Base-by-base conservation (phyloP, 2,888 invertebrate genomes). In the Phoenoteleia sp. region DNA sequence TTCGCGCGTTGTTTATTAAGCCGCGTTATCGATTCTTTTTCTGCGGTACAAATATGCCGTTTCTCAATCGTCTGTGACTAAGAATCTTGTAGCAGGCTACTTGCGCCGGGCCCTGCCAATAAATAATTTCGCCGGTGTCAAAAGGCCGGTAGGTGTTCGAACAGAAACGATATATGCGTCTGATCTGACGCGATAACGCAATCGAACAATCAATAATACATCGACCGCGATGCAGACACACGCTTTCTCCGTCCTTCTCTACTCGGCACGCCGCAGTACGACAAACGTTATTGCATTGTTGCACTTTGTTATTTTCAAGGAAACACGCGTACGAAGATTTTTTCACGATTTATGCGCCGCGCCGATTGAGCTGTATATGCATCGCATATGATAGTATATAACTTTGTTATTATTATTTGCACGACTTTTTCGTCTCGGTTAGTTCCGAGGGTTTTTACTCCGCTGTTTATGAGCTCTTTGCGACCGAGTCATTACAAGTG, bases 111-210 rank as follows among this genome's bases (percentile, higher is more conserved):
- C 81, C 72, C 67, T 66, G 81, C 72, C 81, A 84, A 89, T 89
- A 89, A 90, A 90, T 89, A 88, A 89, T 89, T 88, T 88, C 85
- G 80, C 88, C 77, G 84, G 86, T 87, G 87, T 90, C 88, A 88
- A 89, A 89, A 86, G 81, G 80, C 80, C 82, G 71, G 84, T 87
- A 88, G 87, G 88, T 87, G 86, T 88, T 87, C 84, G 83, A 77
- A 81, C 86, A 79, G 54, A 60, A 84, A 84, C 75, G 75, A 80
- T 80, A 75, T 80, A 75, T 77, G 77, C 81, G 81, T 66, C 66
- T 84, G 90, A 90, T 90, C 85, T 85, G 86, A 87, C 84, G 79
- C 81, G 81, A 79, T 84, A 90, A 89, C 87, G 88, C 87, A 82
- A 62, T 49, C 60, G 82, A 85, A 75, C 87, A 87, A 90, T 90